phyloP scores from a whole-genome alignment of 2,888 invertebrate genomes.

The Dione juno region DNA sequence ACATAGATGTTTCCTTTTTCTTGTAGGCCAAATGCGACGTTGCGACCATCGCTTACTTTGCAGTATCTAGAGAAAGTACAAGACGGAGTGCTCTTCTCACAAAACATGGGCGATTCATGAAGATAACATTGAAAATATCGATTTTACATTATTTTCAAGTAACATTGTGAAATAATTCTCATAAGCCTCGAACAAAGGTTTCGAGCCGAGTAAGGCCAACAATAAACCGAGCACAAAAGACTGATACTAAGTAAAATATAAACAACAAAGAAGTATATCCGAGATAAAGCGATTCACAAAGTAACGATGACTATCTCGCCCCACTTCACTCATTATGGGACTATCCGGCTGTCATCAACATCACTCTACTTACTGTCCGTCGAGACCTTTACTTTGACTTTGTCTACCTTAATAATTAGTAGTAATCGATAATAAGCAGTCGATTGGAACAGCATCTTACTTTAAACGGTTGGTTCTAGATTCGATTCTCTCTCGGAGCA shows the following conservation, averaged over 20 bases:
- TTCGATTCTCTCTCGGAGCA: too few relatives aligned
- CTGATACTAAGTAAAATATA: constrained; percentile 23
- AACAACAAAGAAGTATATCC: constrained; percentile 34
- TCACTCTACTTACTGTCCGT: constrained; percentile 19
- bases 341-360: too few relatives aligned
- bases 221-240: constrained; percentile 20
- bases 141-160: neutral
- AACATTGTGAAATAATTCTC: neutral
- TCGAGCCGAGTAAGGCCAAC: neutral
- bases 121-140: neutral
- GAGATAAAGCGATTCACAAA: constrained; percentile 35
- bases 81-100: too few relatives aligned
- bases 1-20: too few relatives aligned
- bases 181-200: neutral
- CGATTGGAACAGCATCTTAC: too few relatives aligned
- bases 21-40: too few relatives aligned
- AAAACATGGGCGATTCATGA: neutral
- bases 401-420: too few relatives aligned
- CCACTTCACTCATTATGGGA: constrained; percentile 36
- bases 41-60: too few relatives aligned
- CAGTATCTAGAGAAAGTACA: too few relatives aligned
- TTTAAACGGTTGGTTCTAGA: too few relatives aligned
- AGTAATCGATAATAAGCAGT: too few relatives aligned
- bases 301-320: constrained; percentile 38
- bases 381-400: constrained; percentile 8